Evolutionary conservation across 1,140 invertebrate species (phyloP), one percentile per base, ranked within the genome.

Genomic region (Cyclargus thomasi): DNA sequence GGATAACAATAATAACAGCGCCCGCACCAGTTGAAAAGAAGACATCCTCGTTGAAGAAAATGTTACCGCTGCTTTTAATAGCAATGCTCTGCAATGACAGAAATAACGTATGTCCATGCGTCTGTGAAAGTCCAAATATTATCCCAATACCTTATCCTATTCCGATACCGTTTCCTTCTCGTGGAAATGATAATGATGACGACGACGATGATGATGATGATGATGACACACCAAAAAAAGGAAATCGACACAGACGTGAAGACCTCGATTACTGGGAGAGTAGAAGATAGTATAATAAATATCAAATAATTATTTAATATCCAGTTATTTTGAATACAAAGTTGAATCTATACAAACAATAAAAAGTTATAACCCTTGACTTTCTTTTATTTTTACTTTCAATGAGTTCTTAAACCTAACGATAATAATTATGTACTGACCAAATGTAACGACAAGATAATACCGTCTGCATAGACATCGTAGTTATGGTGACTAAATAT

Each of bases 1-100:
- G 62, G 53, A 69, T 77, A 65, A 75, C 77, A n/a, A 53, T 78
- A 8, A 64, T 82, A 65, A 65, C 76, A 14, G 55, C 72, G 20
- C 22, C 55, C 17, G 55, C 55, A 11, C 55, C 55, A 0, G 18
- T 59, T 21, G 55, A 11, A 20, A 59, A 59, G 17, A 59, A 59
- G 55, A 20, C 55, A 18, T 59, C 55, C 2, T 10, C 55, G 6
- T 75, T 73, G 63, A 71, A 74, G 39, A 74, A 75, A 47, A 71
- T 75, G 21, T 64, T 84, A 14, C 83, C 82, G 14, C 63, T 83
- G 53, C 64, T 85, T 63, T 64, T 86, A 35, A 35, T 81, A 18
- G 67, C 79, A 17, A 64, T 80, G 62, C 67, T 81, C 16, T 73
- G 74, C 23, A 74, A 74, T 57, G 72, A 77, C 8, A 63, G 71